Evolutionary conservation across 2,888 invertebrate genomes (phyloP).

Genomic region (Andrena haemorrhoa): DNA sequence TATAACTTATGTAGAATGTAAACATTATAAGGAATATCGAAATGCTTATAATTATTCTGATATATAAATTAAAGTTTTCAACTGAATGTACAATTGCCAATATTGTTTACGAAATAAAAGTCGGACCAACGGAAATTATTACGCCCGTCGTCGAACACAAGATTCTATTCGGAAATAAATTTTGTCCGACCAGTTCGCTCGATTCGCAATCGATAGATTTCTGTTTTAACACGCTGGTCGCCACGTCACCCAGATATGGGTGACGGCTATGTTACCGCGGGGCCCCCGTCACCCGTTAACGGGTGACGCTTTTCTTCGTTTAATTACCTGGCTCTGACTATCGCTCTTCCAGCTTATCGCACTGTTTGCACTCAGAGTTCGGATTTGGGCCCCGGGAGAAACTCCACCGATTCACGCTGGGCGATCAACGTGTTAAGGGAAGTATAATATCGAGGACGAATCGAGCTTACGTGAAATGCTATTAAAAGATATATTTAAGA

Average conservation of each 20-base stretch:
- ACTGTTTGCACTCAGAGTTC: no score
- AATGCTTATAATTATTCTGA: constrained; percentile 36
- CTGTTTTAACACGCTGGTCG: no score
- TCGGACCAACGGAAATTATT: constrained; percentile 16
- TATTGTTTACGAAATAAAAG: constrained; percentile 19
- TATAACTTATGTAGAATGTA: constrained; percentile 45
- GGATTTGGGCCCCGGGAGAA: no score
- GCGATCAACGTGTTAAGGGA: no score
- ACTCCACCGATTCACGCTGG: no score
- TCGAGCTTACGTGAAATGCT: neutral
- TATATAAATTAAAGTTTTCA: constrained; percentile 23
- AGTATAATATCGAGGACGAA: constrained; percentile 11
- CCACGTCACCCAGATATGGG: no score
- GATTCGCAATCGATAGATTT: neutral
- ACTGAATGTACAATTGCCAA: neutral
- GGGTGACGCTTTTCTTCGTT: no score
- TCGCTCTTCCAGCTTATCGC: no score
- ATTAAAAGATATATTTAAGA: constrained; percentile 15
- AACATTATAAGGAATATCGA: constrained; percentile 48
- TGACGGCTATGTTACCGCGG: no score
- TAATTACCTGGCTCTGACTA: no score
- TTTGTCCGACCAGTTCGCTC: neutral
- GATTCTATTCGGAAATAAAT: constrained; percentile 27
- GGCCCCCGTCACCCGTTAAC: no score
- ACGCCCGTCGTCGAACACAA: constrained; percentile 14